Evolutionary conservation across 2,113 vertebrate genomes (phyloP).

Genomic region (Leucoraja erinaceus): DNA sequence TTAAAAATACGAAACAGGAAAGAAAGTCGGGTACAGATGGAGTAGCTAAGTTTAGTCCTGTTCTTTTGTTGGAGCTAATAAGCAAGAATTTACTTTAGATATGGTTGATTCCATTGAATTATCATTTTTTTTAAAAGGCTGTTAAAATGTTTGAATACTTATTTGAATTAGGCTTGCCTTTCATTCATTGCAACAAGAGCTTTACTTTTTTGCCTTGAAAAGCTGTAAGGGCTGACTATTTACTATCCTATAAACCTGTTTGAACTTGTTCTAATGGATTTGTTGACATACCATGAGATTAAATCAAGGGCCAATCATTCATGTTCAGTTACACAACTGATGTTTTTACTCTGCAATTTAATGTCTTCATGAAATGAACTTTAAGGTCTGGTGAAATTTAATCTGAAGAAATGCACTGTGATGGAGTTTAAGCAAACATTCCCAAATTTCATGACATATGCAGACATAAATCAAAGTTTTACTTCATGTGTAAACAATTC

Average conservation of each 20-base stretch:
- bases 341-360: neutral
- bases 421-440: neutral
- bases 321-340: neutral
- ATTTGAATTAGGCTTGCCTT: neutral
- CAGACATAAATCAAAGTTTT: neutral
- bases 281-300: neutral
- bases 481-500: neutral
- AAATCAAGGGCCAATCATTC: neutral
- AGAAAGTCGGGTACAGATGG: constrained; percentile 61
- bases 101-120: neutral
- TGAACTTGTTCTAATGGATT: neutral
- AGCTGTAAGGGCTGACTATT: neutral
- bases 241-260: neutral
- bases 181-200: neutral
- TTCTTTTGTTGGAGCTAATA: constrained; percentile 51
- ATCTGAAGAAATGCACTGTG: neutral
- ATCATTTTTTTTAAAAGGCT: no score
- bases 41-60: constrained; percentile 49
- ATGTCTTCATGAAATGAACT: neutral
- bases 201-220: neutral
- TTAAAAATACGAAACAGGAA: constrained; percentile 73
- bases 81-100: constrained; percentile 61
- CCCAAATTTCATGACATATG: neutral
- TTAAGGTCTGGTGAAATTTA: neutral
- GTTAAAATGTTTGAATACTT: neutral